These are phyloP conservation scores for Diplogasteroides magnus DNA, from an alignment of 1,140 invertebrate species.

Conservation along the genomic window DNA sequence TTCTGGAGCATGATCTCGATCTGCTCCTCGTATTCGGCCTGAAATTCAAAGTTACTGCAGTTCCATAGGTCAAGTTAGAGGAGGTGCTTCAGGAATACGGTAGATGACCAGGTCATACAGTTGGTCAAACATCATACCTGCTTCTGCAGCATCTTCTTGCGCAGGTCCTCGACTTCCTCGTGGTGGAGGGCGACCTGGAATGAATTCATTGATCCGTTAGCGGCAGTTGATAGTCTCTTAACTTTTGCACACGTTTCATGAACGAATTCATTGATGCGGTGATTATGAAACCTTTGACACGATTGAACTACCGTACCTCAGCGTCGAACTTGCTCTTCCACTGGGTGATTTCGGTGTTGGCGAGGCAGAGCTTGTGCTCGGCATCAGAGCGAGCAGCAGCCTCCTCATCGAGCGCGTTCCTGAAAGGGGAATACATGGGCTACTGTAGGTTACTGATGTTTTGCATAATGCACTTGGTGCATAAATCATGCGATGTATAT, in stretches of 20 bases:
- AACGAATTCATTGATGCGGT: no score
- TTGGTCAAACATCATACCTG: no score
- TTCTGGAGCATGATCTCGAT: slow-evolving; percentile 84
- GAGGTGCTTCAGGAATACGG: no score
- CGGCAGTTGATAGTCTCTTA: no score
- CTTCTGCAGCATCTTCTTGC: slow-evolving; percentile 69
- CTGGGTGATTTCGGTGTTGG: slow-evolving; percentile 77
- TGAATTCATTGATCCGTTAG: no score
- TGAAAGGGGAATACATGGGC: slow-evolving; percentile 63
- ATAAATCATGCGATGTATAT: slow-evolving; percentile 67
- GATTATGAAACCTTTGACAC: no score
- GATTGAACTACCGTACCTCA: no score
- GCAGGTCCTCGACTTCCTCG: slow-evolving; percentile 70
- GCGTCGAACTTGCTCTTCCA: slow-evolving; percentile 88
- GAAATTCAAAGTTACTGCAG: no score
- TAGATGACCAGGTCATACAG: no score
- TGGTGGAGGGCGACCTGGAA: slow-evolving; percentile 69
- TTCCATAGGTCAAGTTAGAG: no score
- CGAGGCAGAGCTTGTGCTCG: slow-evolving; percentile 84
- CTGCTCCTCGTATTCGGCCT: slow-evolving; percentile 89
- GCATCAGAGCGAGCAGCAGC: slow-evolving; percentile 86
- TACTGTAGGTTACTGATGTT: no score
- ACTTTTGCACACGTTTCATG: no score
- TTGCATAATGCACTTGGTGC: slow-evolving; percentile 80
- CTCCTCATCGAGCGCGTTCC: slow-evolving; percentile 88